Base-by-base conservation (phyloP, 2,113 vertebrate genomes). In the Dicaeum eximium region DNA sequence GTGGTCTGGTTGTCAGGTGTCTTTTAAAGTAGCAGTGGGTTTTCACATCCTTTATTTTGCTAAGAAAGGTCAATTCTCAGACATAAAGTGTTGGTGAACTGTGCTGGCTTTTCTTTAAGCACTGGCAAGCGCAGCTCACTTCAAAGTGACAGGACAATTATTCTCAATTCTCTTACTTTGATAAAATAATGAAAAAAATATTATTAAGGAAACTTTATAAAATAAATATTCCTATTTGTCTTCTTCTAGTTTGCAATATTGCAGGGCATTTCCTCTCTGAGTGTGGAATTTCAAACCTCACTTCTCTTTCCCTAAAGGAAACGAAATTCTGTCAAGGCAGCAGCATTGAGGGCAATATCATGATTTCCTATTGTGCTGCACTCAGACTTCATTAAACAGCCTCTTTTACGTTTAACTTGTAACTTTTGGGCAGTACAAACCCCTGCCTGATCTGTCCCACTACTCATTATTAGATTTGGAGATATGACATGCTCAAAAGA, bases 331-430 rank as follows among this genome's bases (percentile, higher is more conserved):
- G 58, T 88, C 74, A 71, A 37, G 23, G n/a, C 72, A 88, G 79
- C 69, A 92, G 37, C 45, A 45, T 21, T 86, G 73, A 86, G 45
- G 67, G 53, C 58, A 62, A 24, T 21, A 9, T 27, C 23, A 4
- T 21, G 27, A 15, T 35, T 85, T 67, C 64, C 25, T 15, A 6
- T 53, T 62, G n/a, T 74, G 44, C 37, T 61, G 66, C 69, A 38
- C 71, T 94, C 89, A 70, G n/a, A 40, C 28, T 80, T 89, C 89
- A 77, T 87, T 89, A 84, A 87, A 58, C 13, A 80, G 22, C 13
- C 38, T 80, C 47, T 80, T 37, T 16, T 33, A 64, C 37, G 13
- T 67, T 87, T 91, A 38, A 78, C 22, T 48, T 64, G 6, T 5
- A 82, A 48, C 56, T 92, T 91, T 31, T 50, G 88, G 78, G 57